These are phyloP conservation scores for Hanleya hanleyi DNA, from an alignment of 2,888 invertebrate genomes.

Conservation along the genomic window DNA sequence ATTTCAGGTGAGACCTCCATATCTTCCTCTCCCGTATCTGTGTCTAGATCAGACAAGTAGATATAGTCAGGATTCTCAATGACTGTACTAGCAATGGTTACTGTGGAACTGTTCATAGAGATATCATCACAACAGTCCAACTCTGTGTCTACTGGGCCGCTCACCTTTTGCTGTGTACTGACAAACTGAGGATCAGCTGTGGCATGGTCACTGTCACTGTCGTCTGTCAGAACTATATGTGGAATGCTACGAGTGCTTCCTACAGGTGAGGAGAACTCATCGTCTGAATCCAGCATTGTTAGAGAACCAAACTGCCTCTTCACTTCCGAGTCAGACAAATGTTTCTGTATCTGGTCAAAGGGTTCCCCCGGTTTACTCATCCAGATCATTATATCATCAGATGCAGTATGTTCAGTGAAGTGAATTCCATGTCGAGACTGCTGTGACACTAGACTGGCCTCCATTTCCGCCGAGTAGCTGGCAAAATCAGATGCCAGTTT, in stretches of 20 bases:
- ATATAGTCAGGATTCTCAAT: constrained; percentile 4
- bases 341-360: not conserved
- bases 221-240: not conserved
- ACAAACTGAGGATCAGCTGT: not conserved
- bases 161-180: not conserved
- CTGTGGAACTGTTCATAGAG: not conserved
- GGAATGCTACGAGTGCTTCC: not conserved
- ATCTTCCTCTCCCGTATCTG: no score
- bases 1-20: no score
- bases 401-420: not conserved
- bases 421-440: not conserved
- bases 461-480: constrained; percentile 33
- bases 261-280: not conserved
- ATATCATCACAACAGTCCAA: not conserved
- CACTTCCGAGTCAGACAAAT: not conserved
- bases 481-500: constrained; percentile 50
- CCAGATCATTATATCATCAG: not conserved
- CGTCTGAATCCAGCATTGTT: not conserved
- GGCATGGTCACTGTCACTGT: not conserved
- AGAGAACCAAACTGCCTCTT: not conserved
- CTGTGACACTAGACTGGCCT: not conserved
- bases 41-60: not conserved
- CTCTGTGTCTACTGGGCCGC: not conserved
- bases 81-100: constrained; percentile 1
- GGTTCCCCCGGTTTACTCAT: not conserved